A percentile compares a stretch with the other conserved stretches of the same genome.
These are phyloP conservation scores for Serinus canaria DNA, from an alignment of 2,113 vertebrate genomes.

Conservation along the genomic window DNA sequence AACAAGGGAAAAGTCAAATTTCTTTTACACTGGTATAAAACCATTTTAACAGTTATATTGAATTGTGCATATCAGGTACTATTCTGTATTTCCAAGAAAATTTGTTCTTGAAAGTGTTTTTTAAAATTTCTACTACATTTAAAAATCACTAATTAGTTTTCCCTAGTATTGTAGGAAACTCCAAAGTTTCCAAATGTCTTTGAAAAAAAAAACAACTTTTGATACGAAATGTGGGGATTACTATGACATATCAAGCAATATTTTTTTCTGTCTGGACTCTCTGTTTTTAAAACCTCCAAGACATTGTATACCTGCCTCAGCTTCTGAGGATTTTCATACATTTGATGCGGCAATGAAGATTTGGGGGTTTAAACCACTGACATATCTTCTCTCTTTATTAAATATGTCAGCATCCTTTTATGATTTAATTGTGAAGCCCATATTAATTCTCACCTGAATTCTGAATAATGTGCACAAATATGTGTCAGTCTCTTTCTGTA, in stretches of 20 bases:
- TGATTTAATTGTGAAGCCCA: not conserved
- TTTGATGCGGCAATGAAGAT: not conserved
- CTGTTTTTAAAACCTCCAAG: not conserved
- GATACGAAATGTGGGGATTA: not conserved
- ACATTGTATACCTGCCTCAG: not conserved
- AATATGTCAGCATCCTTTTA: not conserved
- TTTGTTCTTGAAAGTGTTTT: not conserved
- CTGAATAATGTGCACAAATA: not conserved
- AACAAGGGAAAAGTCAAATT: not conserved
- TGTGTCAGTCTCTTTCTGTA: not conserved
- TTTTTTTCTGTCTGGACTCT: not conserved
- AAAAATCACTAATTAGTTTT: not conserved
- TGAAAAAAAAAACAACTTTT: not conserved
- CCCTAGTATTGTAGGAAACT: not conserved
- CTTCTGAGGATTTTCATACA: not conserved
- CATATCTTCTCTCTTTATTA: not conserved
- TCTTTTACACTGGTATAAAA: not conserved
- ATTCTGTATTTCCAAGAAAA: not conserved
- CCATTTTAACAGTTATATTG: not conserved
- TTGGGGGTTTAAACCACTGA: not conserved
- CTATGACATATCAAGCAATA: not conserved
- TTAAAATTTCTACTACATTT: not conserved
- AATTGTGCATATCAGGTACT: not conserved
- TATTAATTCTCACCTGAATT: not conserved
- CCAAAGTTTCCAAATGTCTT: not conserved